Conservation (phyloP, 2,113 vertebrate species). For the Notiomystis cincta region DNA sequence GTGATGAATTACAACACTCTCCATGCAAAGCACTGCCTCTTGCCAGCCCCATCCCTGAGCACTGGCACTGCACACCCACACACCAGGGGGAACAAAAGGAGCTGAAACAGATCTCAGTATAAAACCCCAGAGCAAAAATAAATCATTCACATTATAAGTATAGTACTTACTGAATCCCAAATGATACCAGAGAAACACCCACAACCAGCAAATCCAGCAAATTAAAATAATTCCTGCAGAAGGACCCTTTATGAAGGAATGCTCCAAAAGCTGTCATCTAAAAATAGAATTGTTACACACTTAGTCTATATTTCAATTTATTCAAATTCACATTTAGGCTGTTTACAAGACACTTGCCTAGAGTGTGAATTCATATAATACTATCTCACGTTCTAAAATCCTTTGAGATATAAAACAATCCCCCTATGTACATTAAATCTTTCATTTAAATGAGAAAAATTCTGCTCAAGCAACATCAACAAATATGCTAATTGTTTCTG, state of each 20-base stretch:
- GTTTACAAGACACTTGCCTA: conserved; percentile 68
- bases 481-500: not conserved
- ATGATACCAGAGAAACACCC: conserved; percentile 96
- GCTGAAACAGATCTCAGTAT: not conserved
- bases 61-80: not conserved
- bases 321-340: conserved; percentile 59
- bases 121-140: not conserved
- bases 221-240: conserved; percentile 99
- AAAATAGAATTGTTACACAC: conserved; percentile 50
- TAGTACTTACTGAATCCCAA: conserved; percentile 95
- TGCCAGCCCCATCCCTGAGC: not conserved
- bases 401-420: not conserved
- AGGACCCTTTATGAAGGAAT: conserved; percentile 97
- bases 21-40: not conserved
- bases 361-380: not conserved
- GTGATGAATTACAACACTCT: not conserved
- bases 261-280: conserved; percentile 98
- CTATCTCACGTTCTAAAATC: not conserved
- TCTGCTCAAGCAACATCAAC: not conserved
- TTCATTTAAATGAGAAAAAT: not conserved
- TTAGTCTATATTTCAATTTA: conserved; percentile 29
- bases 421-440: not conserved
- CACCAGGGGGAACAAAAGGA: not conserved
- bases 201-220: conserved; percentile 96
- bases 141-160: not conserved